A percentile compares a stretch with the other conserved stretches of the same genome.
Evolutionary conservation across 1,140 invertebrate genomes (phyloP).

Genomic region (Grapholita molesta): DNA sequence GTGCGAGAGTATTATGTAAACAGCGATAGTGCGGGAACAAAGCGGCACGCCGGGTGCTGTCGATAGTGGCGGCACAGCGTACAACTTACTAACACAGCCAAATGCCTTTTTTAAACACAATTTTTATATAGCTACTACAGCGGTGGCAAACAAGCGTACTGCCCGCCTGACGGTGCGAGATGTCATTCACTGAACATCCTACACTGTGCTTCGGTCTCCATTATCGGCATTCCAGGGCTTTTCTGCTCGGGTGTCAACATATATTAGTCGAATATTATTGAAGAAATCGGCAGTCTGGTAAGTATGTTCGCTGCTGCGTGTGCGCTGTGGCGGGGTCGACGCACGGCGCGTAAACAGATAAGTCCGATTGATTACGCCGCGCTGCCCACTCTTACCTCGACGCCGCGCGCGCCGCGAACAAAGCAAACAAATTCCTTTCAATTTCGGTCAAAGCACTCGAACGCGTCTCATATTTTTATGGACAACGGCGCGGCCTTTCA

Average conservation of each 20-base stretch:
- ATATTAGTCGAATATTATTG: too few relatives aligned
- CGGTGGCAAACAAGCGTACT: too few relatives aligned
- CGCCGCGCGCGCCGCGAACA: slow-evolving; percentile 13
- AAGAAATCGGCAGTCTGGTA: too few relatives aligned
- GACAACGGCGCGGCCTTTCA: neutral
- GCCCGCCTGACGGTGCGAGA: too few relatives aligned
- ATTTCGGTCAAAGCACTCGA: slow-evolving; percentile 14
- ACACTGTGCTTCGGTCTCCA: too few relatives aligned
- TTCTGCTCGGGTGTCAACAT: too few relatives aligned
- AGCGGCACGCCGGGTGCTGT: slow-evolving; percentile 41
- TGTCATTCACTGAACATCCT: too few relatives aligned
- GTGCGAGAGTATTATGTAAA: neutral
- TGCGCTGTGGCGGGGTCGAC: slow-evolving; percentile 37
- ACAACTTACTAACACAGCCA: neutral
- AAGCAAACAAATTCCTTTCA: slow-evolving; percentile 14
- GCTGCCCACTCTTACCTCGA: slow-evolving; percentile 38
- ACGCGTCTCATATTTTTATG: neutral
- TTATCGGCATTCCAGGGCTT: too few relatives aligned
- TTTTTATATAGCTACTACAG: too few relatives aligned
- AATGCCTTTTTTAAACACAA: neutral
- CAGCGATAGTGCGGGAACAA: slow-evolving; percentile 32
- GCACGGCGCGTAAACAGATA: slow-evolving; percentile 54
- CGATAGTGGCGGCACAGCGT: slow-evolving; percentile 32
- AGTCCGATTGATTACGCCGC: slow-evolving; percentile 49
- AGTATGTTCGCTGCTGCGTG: neutral